Evolutionary conservation across 2,797 vertebrate species (phyloP).

Genomic region (Enteromius paludinosus): DNA sequence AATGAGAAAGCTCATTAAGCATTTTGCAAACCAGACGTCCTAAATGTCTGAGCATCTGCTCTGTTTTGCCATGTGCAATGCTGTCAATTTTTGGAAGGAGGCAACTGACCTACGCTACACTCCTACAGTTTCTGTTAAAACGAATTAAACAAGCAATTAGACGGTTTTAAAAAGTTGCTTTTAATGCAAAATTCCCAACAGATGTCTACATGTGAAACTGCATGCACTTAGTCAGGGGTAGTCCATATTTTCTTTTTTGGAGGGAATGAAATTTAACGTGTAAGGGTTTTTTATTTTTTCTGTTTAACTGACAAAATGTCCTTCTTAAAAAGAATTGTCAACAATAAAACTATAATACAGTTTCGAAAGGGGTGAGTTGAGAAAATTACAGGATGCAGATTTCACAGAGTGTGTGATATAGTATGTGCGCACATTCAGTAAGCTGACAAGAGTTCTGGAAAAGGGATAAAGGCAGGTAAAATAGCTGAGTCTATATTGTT

Average conservation of each 20-base stretch:
- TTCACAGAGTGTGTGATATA: background rate
- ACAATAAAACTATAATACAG: background rate
- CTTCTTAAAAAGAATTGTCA: background rate
- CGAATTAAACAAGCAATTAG: slow-evolving; percentile 33
- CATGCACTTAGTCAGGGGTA: background rate
- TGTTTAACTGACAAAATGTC: background rate
- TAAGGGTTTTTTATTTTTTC: background rate
- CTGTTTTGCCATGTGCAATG: slow-evolving; percentile 39
- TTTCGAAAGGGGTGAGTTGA: background rate
- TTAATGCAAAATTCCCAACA: background rate
- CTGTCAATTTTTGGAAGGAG: slow-evolving; percentile 26
- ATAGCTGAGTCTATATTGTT: background rate
- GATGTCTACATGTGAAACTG: background rate
- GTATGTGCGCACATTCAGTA: background rate
- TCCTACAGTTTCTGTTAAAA: slow-evolving; percentile 5
- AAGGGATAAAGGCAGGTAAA: background rate
- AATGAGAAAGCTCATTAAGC: slow-evolving; percentile 50
- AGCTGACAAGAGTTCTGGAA: background rate
- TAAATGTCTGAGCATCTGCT: slow-evolving; percentile 40
- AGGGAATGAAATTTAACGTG: background rate
- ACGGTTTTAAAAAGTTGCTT: background rate
- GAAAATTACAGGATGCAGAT: background rate
- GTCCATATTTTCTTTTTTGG: background rate
- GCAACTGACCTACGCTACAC: background rate
- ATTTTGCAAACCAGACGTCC: slow-evolving; percentile 37